Base-by-base conservation (phyloP, 2,888 invertebrate species). In the Ichneumoninae sp. region DNA sequence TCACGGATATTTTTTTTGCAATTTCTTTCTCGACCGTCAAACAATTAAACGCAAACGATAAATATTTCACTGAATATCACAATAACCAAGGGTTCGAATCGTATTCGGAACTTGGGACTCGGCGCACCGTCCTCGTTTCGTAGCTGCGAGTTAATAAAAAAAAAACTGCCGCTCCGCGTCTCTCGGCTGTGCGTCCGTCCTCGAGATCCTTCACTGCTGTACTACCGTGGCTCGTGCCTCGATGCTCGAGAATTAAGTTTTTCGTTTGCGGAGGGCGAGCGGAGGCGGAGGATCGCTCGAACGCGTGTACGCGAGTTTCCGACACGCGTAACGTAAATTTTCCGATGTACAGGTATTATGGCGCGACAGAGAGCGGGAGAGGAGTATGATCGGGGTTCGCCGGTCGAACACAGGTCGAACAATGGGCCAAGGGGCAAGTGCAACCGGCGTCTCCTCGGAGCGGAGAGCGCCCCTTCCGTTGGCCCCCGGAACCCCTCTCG, bases 351-450 rank as follows among this genome's bases (percentile, higher is more conserved):
- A 33, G 30, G 6, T 30, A 63, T 16, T 33, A n/a, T 13, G 26
- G 16, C 8, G 22, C 16, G 57, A 57, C 30, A 6, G 30, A 19
- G 71, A 71, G 50, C 16, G 63, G 10, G 13, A 40, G 47, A 26
- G 30, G 0, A 19, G 1, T 5, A 6, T 60, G 83, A 83, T 68
- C 65, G 54, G 75, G 52, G 65, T 77, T 78, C 78, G 79, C 80
- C 81, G 80, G 75, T 81, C 77, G 76, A 84, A 77, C 77, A 83
- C 87, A 83, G 83, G 83, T 83, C 86, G 87, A 89, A 91, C 92
- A 92, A 92, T 92, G 91, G 89, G 89, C 88, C 86, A 86, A 88
- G 89, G 88, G 89, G 88, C 91, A 91, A 92, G 89, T 91, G 91
- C 91, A 92, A 88, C 89, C 89, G 91, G 88, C 90, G 89, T 88